These are phyloP conservation scores for Alligator sinensis DNA, from an alignment of 2,113 vertebrate genomes.

Conservation along the genomic window DNA sequence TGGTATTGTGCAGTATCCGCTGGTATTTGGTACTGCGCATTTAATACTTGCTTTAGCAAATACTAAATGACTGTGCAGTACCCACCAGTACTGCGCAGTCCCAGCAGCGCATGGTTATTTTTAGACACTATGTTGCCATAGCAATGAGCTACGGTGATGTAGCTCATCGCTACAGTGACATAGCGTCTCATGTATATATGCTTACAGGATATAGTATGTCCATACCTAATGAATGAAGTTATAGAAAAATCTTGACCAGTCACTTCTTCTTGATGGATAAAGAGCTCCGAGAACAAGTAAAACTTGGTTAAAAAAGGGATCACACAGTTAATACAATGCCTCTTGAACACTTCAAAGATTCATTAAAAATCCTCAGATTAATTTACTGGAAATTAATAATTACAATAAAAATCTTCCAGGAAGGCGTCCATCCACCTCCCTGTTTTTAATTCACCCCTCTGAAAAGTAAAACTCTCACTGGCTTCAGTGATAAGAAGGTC, in stretches of 20 bases:
- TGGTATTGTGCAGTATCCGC: no score
- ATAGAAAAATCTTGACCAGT: not conserved
- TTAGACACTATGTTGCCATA: no score
- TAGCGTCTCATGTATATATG: no score
- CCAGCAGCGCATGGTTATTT: no score
- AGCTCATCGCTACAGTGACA: no score
- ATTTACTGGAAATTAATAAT: constrained; percentile 1
- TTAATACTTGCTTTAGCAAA: no score
- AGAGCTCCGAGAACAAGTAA: not conserved
- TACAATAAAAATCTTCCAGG: constrained; percentile 33
- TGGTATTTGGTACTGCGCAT: no score
- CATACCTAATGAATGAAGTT: not conserved
- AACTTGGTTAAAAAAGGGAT: not conserved
- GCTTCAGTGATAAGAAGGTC: not conserved
- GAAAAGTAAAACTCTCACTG: not conserved
- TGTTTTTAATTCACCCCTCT: constrained; percentile 34
- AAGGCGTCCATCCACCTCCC: not conserved
- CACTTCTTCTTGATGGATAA: not conserved
- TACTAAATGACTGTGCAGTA: no score
- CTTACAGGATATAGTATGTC: not conserved
- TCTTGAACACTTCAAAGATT: constrained; percentile 29
- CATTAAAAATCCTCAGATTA: constrained; percentile 31
- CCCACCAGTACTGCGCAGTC: no score
- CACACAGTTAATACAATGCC: not conserved
- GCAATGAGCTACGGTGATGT: no score